These are phyloP conservation scores for Psittacara wagleri DNA, from an alignment of 2,113 vertebrate genomes.

Conservation along the genomic window DNA sequence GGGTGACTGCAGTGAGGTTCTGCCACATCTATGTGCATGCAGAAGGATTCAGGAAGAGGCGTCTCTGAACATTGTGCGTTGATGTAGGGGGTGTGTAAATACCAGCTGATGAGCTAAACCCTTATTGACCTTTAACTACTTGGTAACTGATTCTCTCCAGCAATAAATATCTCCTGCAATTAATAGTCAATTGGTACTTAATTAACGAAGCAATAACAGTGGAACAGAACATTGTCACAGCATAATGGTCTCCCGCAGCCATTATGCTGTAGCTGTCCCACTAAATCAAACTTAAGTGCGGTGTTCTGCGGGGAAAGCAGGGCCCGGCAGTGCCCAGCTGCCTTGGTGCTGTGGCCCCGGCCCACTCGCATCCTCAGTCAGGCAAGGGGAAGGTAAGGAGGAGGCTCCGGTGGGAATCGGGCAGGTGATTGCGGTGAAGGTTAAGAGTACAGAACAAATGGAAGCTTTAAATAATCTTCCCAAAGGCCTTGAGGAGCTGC, in stretches of 20 bases:
- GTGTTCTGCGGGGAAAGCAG: background rate
- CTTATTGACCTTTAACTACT: background rate
- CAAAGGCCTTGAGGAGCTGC: background rate
- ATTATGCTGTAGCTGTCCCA: constrained; percentile 19
- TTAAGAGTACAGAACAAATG: background rate
- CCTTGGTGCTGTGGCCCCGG: background rate
- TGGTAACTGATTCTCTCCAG: background rate
- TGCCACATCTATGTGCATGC: rapidly evolving
- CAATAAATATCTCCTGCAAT: constrained; percentile 7
- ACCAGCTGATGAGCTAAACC: background rate
- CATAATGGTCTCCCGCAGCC: constrained; percentile 58
- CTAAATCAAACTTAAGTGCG: constrained; percentile 44
- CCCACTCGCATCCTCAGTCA: background rate
- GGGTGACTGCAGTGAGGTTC: background rate
- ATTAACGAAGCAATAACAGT: constrained; percentile 58
- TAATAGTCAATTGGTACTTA: constrained; percentile 54
- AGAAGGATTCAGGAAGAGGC: rapidly evolving
- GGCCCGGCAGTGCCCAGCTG: background rate
- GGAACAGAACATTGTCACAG: constrained; percentile 46
- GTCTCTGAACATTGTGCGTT: rapidly evolving
- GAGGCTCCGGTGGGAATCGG: background rate
- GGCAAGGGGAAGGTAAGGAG: background rate
- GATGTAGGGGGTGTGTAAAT: background rate
- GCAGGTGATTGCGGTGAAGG: background rate
- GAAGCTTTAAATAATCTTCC: background rate